Evolutionary conservation across 2,888 invertebrate species (phyloP), one percentile per base, ranked within the genome.

Genomic region (Trissolcus japonicus): DNA sequence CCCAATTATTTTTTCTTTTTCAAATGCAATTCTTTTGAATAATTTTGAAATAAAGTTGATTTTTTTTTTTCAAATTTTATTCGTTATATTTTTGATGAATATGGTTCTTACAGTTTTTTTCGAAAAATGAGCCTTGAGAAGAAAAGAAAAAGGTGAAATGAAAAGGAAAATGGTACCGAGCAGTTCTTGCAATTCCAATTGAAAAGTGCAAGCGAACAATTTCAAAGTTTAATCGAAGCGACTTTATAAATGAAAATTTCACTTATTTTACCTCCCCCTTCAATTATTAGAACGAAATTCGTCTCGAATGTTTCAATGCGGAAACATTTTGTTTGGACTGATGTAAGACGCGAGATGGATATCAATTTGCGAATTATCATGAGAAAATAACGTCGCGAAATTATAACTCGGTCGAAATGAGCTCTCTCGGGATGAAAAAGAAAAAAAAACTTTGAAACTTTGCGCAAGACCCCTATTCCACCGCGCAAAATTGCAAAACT

Each of bases 401-500:
- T 74, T 62, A 67, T 62, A 67, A 56, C 61, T 74, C 41, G 67
- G 56, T 46, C 35, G 62, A 56, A 61, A 74, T 48, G 55, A 74
- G 48, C 16, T 55, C 56, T 60, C 60, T 53, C 57, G 57, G 57
- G 63, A 57, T 68, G 29, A 56, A 54, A 68, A 25, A 59, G n/a
- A 43, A 48, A 46, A 62, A 67, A 55, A 53, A 53, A 51, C 40
- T 56, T 55, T 76, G 57, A 56, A 60, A 54, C 43, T 54, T 76
- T 76, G 29, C 62, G 66, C 62, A 67, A 74, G 51, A 43, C 41
- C n/a, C n/a, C 14, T 62, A 59, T 40, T 4, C 17, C 25, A 48
- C 16, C 13, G 59, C 46, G 74, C 80, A 73, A 79, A 80, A 81
- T 80, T 80, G 77, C 80, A 71, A 62, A 46, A 46, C 4, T 14